A percentile compares a stretch with the other conserved stretches of the same genome.
Conservation (phyloP, 92 coral and sea anemone species). For the Bergia sp. region DNA sequence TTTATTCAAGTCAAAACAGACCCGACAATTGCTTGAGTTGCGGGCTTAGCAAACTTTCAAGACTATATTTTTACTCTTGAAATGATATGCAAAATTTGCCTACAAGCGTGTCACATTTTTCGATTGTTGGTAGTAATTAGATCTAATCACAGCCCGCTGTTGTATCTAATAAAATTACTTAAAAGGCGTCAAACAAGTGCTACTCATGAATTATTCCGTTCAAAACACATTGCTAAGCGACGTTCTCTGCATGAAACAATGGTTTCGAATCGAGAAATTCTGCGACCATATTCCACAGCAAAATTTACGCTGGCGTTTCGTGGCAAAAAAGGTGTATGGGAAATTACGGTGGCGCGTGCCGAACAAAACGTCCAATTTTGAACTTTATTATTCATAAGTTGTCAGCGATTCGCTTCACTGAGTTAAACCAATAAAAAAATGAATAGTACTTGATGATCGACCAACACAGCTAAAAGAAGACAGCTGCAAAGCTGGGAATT, state of each 20-base stretch:
- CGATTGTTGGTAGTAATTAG: constrained; percentile 63
- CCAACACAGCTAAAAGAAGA: constrained; percentile 60
- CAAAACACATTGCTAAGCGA: constrained; percentile 46
- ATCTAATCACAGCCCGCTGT: constrained; percentile 72
- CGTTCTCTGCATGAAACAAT: constrained; percentile 31
- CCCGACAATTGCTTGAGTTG: background rate
- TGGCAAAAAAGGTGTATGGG: constrained; percentile 9
- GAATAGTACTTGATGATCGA: constrained; percentile 71
- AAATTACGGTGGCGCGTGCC: constrained; percentile 17
- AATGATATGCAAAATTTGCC: constrained; percentile 20
- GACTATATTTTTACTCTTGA: background rate
- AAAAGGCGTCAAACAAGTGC: constrained; percentile 77
- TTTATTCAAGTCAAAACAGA: constrained; percentile 23
- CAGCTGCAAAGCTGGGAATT: constrained; percentile 51
- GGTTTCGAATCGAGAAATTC: constrained; percentile 10
- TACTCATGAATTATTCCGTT: constrained; percentile 70
- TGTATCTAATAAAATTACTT: constrained; percentile 84
- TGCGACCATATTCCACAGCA: background rate
- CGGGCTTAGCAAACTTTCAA: constrained; percentile 2
- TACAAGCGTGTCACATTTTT: constrained; percentile 52
- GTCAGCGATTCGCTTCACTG: constrained; percentile 64
- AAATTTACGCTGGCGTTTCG: constrained; percentile 10
- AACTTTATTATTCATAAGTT: constrained; percentile 31
- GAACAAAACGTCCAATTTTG: constrained; percentile 1
- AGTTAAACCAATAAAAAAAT: constrained; percentile 69